Percentiles rank a stretch among this genome's conserved stretches.
Conservation (phyloP, 2,888 invertebrate genomes). For the Hyposoter didymator region DNA sequence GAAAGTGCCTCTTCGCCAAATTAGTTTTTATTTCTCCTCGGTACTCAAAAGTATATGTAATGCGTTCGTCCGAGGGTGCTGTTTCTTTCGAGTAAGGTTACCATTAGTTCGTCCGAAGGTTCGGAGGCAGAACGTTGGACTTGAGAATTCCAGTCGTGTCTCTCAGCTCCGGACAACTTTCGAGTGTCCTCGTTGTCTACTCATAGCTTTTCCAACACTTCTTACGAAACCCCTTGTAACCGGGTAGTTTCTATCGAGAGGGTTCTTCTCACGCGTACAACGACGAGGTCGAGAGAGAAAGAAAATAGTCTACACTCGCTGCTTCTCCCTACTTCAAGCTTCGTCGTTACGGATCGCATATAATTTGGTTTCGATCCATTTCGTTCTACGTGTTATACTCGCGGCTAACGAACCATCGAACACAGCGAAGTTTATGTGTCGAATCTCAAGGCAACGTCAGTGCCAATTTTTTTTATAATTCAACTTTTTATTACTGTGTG, state of each 20-base stretch:
- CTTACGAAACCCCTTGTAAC: conserved; percentile 49
- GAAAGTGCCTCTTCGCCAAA: neutral
- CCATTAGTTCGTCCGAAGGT: conserved; percentile 20
- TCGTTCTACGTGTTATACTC: conserved; percentile 6
- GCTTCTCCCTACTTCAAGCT: conserved; percentile 16
- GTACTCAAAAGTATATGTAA: conserved; percentile 9
- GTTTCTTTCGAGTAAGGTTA: neutral
- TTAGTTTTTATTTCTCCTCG: neutral
- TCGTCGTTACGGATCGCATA: neutral
- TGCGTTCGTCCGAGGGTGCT: conserved; percentile 20
- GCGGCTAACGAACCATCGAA: conserved; percentile 11
- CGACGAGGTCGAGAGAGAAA: conserved; percentile 31
- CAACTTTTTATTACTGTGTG: neutral
- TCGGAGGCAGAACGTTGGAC: conserved; percentile 56
- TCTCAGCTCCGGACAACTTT: conserved; percentile 61
- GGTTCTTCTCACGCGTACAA: conserved; percentile 39
- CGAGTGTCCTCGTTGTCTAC: conserved; percentile 56
- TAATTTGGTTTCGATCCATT: conserved; percentile 25
- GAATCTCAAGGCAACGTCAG: neutral
- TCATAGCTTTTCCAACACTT: conserved; percentile 42
- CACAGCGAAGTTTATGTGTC: neutral
- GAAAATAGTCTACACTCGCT: neutral
- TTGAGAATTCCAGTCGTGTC: conserved; percentile 67
- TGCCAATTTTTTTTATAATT: neutral
- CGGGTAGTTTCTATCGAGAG: conserved; percentile 53